Percentiles rank a stretch among this genome's conserved stretches.
Conservation (phyloP, 2,113 vertebrate species). For the Prolemur simus region DNA sequence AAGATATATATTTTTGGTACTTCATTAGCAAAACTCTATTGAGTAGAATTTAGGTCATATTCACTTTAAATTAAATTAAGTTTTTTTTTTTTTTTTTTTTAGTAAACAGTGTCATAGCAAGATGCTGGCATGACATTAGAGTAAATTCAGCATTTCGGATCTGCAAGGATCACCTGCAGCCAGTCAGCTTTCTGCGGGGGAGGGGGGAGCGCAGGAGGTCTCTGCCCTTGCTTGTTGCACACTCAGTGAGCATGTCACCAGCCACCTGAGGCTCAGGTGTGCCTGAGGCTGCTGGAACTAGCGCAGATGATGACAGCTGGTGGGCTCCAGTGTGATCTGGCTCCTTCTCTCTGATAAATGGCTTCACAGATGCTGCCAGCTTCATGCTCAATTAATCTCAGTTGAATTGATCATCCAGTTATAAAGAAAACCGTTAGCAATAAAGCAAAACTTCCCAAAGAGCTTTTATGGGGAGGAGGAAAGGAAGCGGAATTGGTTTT, state of each 20-base stretch:
- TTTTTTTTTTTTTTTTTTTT: neutral
- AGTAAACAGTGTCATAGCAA: neutral
- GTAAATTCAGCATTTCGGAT: neutral
- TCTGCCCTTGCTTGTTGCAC: neutral
- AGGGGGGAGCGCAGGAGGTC: rapidly evolving
- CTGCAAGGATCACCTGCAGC: neutral
- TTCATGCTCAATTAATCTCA: slow-evolving; percentile 79
- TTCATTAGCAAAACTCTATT: neutral
- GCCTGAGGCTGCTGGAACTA: neutral
- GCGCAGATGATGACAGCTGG: neutral
- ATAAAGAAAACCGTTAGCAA: slow-evolving; percentile 75
- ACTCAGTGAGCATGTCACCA: rapidly evolving
- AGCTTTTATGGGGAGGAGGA: slow-evolving; percentile 60
- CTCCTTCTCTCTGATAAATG: slow-evolving; percentile 68
- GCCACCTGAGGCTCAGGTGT: slow-evolving; percentile 47
- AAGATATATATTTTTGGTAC: neutral
- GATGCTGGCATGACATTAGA: neutral
- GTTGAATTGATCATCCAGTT: slow-evolving; percentile 74
- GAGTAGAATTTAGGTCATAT: neutral
- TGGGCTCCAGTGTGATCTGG: neutral
- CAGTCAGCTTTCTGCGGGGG: neutral
- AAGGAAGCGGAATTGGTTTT: slow-evolving; percentile 44
- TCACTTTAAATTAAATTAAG: neutral
- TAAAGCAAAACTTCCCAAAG: slow-evolving; percentile 74
- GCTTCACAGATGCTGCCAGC: slow-evolving; percentile 64